phyloP scores from a whole-genome alignment of 1,140 invertebrate genomes.

The Thrips palmi region DNA sequence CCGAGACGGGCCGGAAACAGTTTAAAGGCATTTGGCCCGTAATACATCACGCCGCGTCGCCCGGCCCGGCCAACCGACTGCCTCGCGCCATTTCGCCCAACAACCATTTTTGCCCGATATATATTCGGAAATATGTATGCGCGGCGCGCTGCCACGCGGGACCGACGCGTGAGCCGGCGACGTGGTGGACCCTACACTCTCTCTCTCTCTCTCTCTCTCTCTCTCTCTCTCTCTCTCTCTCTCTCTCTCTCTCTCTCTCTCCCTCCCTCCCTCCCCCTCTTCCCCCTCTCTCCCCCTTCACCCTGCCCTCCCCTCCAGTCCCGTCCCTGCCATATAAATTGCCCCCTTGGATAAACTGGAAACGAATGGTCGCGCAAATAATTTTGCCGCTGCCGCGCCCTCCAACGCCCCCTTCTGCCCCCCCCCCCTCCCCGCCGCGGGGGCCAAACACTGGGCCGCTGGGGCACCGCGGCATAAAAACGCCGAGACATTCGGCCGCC shows the following conservation, averaged over 20 bases:
- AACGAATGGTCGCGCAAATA: no score
- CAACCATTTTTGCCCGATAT: neutral
- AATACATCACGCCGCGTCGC: no score
- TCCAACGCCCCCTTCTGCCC: constrained; percentile 18
- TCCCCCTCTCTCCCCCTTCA: constrained; percentile 9
- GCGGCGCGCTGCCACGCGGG: neutral
- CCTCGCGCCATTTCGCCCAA: neutral
- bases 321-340: no score
- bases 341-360: no score
- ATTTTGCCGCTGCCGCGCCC: constrained; percentile 10
- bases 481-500: constrained; percentile 14
- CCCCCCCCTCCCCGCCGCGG: constrained; percentile 20
- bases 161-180: neutral
- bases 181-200: neutral
- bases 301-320: constrained; percentile 12
- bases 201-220: constrained; percentile 7
- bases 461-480: constrained; percentile 6
- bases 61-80: no score
- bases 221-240: constrained; percentile 6
- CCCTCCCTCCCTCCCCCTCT: constrained; percentile 13
- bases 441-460: constrained; percentile 17
- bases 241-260: constrained; percentile 18
- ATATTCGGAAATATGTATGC: neutral
- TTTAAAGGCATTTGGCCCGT: no score
- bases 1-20: no score